These are phyloP conservation scores for Heliocidaris tuberculata DNA, from an alignment of 35 echinoderm and acorn worm species.

Conservation along the genomic window DNA sequence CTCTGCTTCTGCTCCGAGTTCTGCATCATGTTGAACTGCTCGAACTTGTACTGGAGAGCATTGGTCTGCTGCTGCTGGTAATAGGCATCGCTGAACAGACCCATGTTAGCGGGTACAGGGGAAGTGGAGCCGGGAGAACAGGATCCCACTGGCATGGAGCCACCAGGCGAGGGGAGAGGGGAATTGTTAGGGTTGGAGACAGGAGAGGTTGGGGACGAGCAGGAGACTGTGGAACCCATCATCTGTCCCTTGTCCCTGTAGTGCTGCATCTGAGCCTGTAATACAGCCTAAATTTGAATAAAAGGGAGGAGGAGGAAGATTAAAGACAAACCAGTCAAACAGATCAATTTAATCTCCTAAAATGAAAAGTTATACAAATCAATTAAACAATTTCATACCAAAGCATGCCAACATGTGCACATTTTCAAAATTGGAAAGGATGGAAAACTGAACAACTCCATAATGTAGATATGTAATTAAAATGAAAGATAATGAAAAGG, in stretches of 20 bases:
- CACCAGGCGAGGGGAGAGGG: slow-evolving; percentile 74
- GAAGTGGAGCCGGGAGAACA: slow-evolving; percentile 65
- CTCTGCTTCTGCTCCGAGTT: slow-evolving; percentile 50
- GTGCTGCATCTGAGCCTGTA: slow-evolving; percentile 78
- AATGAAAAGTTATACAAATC: too few relatives aligned
- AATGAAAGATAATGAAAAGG: too few relatives aligned
- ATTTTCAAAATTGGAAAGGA: too few relatives aligned
- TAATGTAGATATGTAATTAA: too few relatives aligned
- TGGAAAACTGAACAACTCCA: too few relatives aligned
- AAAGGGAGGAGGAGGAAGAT: not conserved
- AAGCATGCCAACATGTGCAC: too few relatives aligned
- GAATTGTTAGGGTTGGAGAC: slow-evolving; percentile 89
- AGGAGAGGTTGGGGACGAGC: slow-evolving; percentile 94
- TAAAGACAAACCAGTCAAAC: not conserved
- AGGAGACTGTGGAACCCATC: slow-evolving; percentile 60
- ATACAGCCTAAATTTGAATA: slow-evolving; percentile 15
- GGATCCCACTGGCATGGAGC: slow-evolving; percentile 60
- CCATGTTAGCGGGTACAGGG: slow-evolving; percentile 16
- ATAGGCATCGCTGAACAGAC: slow-evolving; percentile 40
- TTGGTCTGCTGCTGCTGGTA: slow-evolving; percentile 77
- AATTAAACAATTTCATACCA: too few relatives aligned
- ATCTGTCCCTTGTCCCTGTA: slow-evolving; percentile 75
- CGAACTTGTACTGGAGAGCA: slow-evolving; percentile 84
- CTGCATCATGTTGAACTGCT: slow-evolving; percentile 89
- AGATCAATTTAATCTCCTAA: too few relatives aligned